Percentiles rank a stretch among this genome's conserved stretches.
Conservation (phyloP, 2,797 vertebrate genomes). For the Tadarida brasiliensis region DNA sequence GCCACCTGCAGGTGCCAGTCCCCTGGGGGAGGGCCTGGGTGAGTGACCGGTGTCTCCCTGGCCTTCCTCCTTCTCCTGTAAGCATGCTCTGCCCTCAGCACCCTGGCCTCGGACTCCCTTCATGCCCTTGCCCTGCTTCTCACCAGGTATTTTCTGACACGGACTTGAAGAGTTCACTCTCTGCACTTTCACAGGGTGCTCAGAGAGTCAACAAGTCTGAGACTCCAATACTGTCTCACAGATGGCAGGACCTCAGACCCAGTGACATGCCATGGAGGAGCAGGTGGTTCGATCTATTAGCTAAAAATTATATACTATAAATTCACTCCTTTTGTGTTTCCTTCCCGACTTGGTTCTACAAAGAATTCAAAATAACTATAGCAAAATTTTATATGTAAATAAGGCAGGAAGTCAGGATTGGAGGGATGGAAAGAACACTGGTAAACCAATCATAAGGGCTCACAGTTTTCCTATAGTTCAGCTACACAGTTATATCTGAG, state of each 20-base stretch:
- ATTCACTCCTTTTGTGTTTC: background rate
- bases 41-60: background rate
- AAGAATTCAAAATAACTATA: background rate
- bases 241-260: background rate
- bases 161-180: background rate
- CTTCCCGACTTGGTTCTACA: background rate
- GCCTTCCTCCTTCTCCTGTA: background rate
- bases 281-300: background rate
- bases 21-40: background rate
- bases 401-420: background rate
- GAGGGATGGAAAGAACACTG: background rate
- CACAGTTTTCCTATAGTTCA: background rate
- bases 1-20: too few species aligned
- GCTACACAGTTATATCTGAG: background rate
- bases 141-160: background rate
- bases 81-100: background rate
- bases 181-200: background rate
- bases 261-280: background rate
- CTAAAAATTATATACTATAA: background rate
- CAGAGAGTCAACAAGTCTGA: background rate
- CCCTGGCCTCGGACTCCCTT: background rate
- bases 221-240: background rate
- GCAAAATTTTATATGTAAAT: background rate
- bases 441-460: background rate
- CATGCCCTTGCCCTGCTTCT: background rate